Base-by-base conservation (phyloP, 2,797 vertebrate species). In the Sebastes hubbsi region DNA sequence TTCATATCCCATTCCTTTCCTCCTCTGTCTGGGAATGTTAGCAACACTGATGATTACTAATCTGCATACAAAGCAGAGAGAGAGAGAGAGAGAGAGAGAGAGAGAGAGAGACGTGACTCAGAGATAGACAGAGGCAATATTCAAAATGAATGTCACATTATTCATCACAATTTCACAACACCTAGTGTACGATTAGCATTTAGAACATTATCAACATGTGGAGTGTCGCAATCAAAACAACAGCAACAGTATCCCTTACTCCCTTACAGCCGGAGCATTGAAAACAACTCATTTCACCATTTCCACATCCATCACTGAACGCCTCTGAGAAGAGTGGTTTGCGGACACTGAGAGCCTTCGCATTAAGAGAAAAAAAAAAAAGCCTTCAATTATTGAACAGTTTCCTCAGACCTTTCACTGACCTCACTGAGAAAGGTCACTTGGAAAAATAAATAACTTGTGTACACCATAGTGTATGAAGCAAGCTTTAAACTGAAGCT, bases 361-460 rank as follows among this genome's bases (percentile, higher is more conserved):
- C 88, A 88, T 92, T 88, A 90, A 11, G 76, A 77, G 81, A 86
- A 77, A 81, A 88, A 83, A 88, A 83, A 69, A 83, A 91, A 69
- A 12, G 38, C 60, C 76, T 85, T 95, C 79, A 93, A 94, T 92
- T 88, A 93, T 94, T 94, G 27, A 95, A 60, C 80, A 87, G 81
- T 56, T 68, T 91, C 49, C 70, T 73, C 72, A 77, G 88, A 91
- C 91, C 88, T 90, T 87, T 89, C 80, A 4, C 64, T 91, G 89
- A 93, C 90, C 93, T 76, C 77, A 8, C 69, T 2, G 66, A 62
- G 78, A 81, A 83, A 66, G 76, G 86, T 85, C 77, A 85, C 30
- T 25, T 4, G 30, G 49, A 82, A 86, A 87, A 46, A 46, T 66
- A 76, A 78, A 65, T 32, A 79, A 77, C 13, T 73, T 29, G 24